phyloP scores from a whole-genome alignment of 2,888 invertebrate species.

The Plagodis pulveraria region DNA sequence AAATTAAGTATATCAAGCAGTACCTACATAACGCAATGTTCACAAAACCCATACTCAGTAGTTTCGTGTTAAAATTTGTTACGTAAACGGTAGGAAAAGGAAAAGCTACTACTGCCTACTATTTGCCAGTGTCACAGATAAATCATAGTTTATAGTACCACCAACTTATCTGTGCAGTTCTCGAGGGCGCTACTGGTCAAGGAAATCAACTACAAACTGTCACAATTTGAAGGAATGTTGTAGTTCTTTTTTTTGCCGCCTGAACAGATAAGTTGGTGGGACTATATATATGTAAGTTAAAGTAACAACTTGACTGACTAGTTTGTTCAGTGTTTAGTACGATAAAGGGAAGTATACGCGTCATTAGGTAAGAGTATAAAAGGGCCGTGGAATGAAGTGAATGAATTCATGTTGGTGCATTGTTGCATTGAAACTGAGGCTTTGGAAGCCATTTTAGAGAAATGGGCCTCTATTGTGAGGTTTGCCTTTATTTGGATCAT shows the following conservation, averaged over 20 bases:
- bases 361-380: constrained; percentile 15
- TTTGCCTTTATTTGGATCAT: neutral
- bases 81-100: constrained; percentile 33
- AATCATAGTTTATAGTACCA: neutral
- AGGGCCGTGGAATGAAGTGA: constrained; percentile 5
- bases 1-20: too few species aligned
- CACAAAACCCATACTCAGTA: constrained; percentile 1
- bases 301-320: constrained; percentile 20
- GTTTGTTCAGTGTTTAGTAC: constrained; percentile 9
- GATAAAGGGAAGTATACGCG: constrained; percentile 10
- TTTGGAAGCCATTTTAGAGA: constrained; percentile 2
- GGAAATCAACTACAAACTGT: too few species aligned
- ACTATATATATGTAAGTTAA: neutral
- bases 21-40: neutral
- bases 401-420: neutral
- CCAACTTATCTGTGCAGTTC: too few species aligned
- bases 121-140: constrained; percentile 18
- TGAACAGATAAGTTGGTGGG: too few species aligned
- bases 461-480: constrained; percentile 4
- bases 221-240: too few species aligned
- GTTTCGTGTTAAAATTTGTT: constrained; percentile 14
- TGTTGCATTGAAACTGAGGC: too few species aligned
- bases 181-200: too few species aligned
- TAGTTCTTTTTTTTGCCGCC: too few species aligned
- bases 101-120: constrained; percentile 18